Conservation (phyloP, 2,888 invertebrate species). For the Pammene fasciana region DNA sequence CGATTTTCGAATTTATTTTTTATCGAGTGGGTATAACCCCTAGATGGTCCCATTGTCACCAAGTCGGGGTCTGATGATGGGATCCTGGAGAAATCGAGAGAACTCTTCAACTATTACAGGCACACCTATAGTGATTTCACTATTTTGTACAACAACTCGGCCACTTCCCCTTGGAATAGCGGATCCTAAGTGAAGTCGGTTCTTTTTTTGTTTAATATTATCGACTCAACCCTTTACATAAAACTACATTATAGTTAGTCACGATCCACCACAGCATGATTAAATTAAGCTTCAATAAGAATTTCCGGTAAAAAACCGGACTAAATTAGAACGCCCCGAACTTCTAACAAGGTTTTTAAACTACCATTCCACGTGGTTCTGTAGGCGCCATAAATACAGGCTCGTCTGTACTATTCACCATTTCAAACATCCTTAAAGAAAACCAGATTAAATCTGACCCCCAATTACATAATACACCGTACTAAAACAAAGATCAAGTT, state of each 20-base stretch:
- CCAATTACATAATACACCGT: neutral
- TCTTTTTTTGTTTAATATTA: too few relatives aligned
- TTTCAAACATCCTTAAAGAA: neutral
- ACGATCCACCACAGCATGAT: constrained; percentile 8
- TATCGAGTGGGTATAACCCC: too few relatives aligned
- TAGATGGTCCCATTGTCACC: too few relatives aligned
- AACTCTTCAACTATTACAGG: too few relatives aligned
- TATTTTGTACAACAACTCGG: too few relatives aligned
- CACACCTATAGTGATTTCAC: too few relatives aligned
- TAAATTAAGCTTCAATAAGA: constrained; percentile 26
- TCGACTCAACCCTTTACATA: neutral
- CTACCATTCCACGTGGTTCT: constrained; percentile 69
- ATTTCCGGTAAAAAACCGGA: constrained; percentile 44
- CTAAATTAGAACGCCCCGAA: constrained; percentile 69
- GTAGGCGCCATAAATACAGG: constrained; percentile 82
- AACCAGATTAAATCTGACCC: neutral
- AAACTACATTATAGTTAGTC: constrained; percentile 1
- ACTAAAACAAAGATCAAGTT: neutral
- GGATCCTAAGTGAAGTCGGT: too few relatives aligned
- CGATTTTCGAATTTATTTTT: too few relatives aligned
- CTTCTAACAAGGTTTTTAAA: constrained; percentile 79
- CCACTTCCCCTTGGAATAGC: too few relatives aligned
- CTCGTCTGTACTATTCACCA: constrained; percentile 55
- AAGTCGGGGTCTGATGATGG: too few relatives aligned
- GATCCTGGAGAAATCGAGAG: too few relatives aligned